A percentile compares a stretch with the other conserved stretches of the same genome.
These are phyloP conservation scores for Entomyzon cyanotis DNA, from an alignment of 2,113 vertebrate genomes.

Conservation along the genomic window DNA sequence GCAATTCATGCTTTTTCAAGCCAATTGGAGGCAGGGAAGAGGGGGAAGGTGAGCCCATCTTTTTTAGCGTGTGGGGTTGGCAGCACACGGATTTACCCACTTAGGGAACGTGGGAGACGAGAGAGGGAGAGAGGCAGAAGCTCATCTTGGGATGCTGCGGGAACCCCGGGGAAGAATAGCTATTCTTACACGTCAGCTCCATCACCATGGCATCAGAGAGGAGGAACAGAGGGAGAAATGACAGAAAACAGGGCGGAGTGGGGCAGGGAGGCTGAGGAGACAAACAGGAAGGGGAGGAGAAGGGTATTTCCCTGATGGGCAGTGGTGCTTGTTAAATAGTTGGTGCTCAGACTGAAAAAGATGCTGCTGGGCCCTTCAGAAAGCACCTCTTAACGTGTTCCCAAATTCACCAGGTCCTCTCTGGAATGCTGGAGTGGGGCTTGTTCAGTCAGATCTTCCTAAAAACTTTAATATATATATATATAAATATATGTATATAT, in stretches of 20 bases:
- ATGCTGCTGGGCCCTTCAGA: background rate
- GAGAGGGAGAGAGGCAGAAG: conserved; percentile 15
- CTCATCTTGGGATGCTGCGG: background rate
- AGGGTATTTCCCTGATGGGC: background rate
- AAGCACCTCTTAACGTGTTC: background rate
- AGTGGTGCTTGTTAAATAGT: background rate
- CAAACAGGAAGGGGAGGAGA: background rate
- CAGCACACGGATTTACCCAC: conserved; percentile 14
- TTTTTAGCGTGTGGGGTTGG: conserved; percentile 10
- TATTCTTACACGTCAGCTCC: conserved; percentile 14
- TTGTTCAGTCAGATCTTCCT: background rate
- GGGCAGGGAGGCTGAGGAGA: background rate
- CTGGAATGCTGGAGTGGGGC: background rate
- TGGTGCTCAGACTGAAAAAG: rapidly evolving
- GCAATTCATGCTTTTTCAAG: background rate
- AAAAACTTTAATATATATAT: background rate
- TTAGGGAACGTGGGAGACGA: conserved; percentile 28
- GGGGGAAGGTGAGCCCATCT: background rate
- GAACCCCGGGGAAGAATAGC: conserved; percentile 42
- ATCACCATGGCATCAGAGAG: conserved; percentile 58
- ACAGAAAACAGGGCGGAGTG: background rate
- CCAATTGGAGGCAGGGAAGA: background rate
- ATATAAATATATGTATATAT: too few species aligned
- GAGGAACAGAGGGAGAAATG: conserved; percentile 39
- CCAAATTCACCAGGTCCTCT: background rate